Base-by-base conservation (phyloP, 2,888 invertebrate genomes). In the Mechanitis messenoides region DNA sequence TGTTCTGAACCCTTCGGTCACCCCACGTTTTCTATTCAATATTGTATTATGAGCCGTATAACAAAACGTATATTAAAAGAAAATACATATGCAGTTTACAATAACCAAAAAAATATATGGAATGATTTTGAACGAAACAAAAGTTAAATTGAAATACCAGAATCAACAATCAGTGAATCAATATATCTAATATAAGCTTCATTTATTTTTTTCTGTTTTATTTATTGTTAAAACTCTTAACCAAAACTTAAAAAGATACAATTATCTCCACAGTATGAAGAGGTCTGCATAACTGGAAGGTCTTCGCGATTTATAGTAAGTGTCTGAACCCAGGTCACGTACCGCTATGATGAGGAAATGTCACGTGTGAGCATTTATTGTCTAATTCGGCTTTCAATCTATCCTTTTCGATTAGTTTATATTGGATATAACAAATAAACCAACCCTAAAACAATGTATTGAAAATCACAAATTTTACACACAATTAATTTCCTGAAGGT, bases 331-430 rank as follows among this genome's bases (percentile, higher is more conserved):
- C 80, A 73, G 78, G 83, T 87, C 87, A 87, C 87, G 87, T 87
- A 78, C 68, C 72, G 77, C 80, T 80, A 85, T 87, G 85, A 87
- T 87, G 87, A 83, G 85, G 75, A 79, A 80, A 80, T 77, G 80
- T 85, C 81, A 85, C 84, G 83, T 80, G 81, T 74, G 65, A 67
- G 65, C 63, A 62, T 66, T 69, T 69, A 66, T 66, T 66, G 64
- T 66, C 62, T 66, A 60, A 65, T 62, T 56, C 58, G 31, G 53
- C 58, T 63, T 60, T 60, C 59, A 65, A 62, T 61, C 62, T 58
- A 60, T 58, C 56, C 33, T 45, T 45, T 45, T 35, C 53, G n/a
- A 53, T 54, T 45, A 42, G 42, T 54, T 54, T 53, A 45, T 53
- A 12, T 50, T 33, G 33, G 11, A 1, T 46, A 31, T 50, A 4